Evolutionary conservation across 1,140 invertebrate species (phyloP), one percentile per base, ranked within the genome.

Genomic region (Anastrepha ludens): DNA sequence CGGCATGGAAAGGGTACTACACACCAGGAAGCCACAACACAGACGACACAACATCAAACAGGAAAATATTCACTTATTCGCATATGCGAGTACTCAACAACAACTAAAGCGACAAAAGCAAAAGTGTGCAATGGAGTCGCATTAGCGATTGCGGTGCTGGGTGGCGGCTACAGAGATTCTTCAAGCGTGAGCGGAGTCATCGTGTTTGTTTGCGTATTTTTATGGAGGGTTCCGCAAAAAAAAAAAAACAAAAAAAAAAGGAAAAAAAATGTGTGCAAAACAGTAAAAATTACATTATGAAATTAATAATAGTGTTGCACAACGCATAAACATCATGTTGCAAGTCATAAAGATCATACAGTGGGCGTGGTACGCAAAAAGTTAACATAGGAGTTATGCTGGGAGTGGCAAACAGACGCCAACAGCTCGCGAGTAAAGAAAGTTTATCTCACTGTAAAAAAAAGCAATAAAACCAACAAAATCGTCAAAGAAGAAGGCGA

Each of bases 221-320:
- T 29, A 29, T 29, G 29, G 29, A 0, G n/a, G n/a, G n/a, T n/a
- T n/a, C n/a, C n/a, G 3, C 60, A 17, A 15, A 3, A 17, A 62
- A 62, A 62, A 62, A 62, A 62, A 62, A 62, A 65, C 2, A 29
- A 29, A 62, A 62, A 62, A 4, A 29, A 29, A 29, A 29, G 17
- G 17, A 62, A 39, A 67, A 67, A 67, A 67, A 41, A 13, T 67
- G 65, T 67, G 65, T 47, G 41, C 29, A 50, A 58, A 81, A 47
- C 8, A 81, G 74, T 81, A 81, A 81, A 81, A 55, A 55, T 50
- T 81, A 58, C 74, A 81, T 81, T 81, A 81, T 81, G 50, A 81
- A 55, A 81, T 81, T 81, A 81, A 81, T 58, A 81, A 81, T 81
- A 58, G 74, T 81, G 74, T 81, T 81, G 74, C 47, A 81, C 74